Conservation (phyloP, 1,140 invertebrate species). For the Sminthurides bifidus region DNA sequence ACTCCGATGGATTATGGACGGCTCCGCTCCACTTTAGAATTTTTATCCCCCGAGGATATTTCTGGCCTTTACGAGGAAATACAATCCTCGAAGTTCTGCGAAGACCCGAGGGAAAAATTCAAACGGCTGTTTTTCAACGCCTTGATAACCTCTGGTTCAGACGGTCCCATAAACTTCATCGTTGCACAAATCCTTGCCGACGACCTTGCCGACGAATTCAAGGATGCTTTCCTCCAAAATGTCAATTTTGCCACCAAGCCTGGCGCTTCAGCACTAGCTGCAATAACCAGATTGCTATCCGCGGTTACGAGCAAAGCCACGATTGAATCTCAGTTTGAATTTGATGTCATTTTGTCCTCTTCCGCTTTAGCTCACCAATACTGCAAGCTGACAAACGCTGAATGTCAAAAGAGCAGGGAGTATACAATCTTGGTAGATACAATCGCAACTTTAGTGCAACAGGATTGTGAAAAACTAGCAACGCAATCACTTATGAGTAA, state of each 20-base stretch:
- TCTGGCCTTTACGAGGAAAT: too few relatives aligned
- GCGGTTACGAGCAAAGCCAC: too few relatives aligned
- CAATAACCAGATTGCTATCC: conserved; percentile 45
- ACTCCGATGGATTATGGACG: too few relatives aligned
- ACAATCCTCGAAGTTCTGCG: too few relatives aligned
- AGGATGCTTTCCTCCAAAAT: conserved; percentile 54
- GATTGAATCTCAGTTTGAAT: too few relatives aligned
- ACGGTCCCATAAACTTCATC: conserved; percentile 59
- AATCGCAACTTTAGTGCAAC: conserved; percentile 43
- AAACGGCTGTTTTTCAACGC: conserved; percentile 60
- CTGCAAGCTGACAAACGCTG: conserved; percentile 34
- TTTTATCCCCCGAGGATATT: too few relatives aligned
- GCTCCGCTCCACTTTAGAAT: too few relatives aligned
- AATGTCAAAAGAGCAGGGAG: conserved; percentile 35
- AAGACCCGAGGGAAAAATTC: conserved; percentile 11
- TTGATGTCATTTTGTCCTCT: conserved; percentile 37
- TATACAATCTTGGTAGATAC: conserved; percentile 52
- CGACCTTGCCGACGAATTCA: conserved; percentile 47
- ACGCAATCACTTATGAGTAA: conserved; percentile 36
- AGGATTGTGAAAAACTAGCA: not conserved
- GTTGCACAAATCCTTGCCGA: conserved; percentile 55
- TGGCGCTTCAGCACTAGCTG: conserved; percentile 42
- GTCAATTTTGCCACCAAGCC: conserved; percentile 57
- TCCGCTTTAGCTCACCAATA: conserved; percentile 40
- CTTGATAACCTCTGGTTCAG: conserved; percentile 59